Evolutionary conservation across 2,888 invertebrate species (phyloP).

Genomic region (Nymphalis c-album): DNA sequence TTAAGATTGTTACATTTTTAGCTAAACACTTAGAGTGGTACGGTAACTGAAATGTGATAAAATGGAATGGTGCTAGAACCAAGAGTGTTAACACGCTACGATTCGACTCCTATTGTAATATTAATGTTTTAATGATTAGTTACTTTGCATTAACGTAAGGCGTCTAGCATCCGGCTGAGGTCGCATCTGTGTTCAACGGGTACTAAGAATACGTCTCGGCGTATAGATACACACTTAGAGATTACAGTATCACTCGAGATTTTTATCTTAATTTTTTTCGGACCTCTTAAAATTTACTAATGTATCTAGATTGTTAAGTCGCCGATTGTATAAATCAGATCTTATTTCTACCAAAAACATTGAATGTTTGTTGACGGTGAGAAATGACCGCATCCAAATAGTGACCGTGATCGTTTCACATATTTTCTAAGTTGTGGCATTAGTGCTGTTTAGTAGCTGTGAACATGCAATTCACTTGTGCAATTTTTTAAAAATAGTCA

Average conservation of each 20-base stretch:
- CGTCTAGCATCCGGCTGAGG: slow-evolving; percentile 78
- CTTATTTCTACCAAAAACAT: slow-evolving; percentile 66
- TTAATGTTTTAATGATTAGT: slow-evolving; percentile 78
- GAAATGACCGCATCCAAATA: slow-evolving; percentile 59
- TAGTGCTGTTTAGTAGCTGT: slow-evolving; percentile 76
- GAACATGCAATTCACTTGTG: slow-evolving; percentile 80
- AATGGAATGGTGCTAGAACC: slow-evolving; percentile 83
- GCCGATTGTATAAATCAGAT: slow-evolving; percentile 68
- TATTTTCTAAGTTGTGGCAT: slow-evolving; percentile 59
- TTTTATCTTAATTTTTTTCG: slow-evolving; percentile 67
- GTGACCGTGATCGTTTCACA: slow-evolving; percentile 62
- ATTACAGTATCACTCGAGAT: slow-evolving; percentile 82
- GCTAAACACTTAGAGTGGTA: slow-evolving; percentile 83
- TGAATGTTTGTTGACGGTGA: slow-evolving; percentile 55
- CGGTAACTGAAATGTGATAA: slow-evolving; percentile 83
- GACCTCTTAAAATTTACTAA: slow-evolving; percentile 76
- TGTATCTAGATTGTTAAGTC: slow-evolving; percentile 72
- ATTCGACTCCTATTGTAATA: slow-evolving; percentile 81
- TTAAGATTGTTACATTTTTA: slow-evolving; percentile 82
- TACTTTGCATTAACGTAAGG: slow-evolving; percentile 76
- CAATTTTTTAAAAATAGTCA: slow-evolving; percentile 80
- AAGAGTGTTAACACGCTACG: slow-evolving; percentile 81
- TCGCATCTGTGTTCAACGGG: slow-evolving; percentile 68
- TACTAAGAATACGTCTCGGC: slow-evolving; percentile 52
- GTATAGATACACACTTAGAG: slow-evolving; percentile 58